phyloP scores from a whole-genome alignment of 2,113 vertebrate species.

The Aegithalos caudatus region DNA sequence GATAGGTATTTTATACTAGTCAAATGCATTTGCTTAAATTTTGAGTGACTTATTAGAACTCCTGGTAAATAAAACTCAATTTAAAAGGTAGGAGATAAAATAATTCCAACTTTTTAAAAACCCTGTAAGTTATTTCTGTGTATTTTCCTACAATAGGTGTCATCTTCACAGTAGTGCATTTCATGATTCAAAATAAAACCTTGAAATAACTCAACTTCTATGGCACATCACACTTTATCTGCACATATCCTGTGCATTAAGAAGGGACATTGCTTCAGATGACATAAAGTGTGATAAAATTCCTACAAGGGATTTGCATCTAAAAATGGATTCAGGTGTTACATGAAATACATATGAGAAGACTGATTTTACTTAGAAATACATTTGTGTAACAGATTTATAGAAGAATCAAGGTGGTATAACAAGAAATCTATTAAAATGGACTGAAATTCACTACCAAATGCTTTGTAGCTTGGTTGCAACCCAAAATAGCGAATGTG shows the following conservation, averaged over 20 bases:
- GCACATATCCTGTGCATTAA: background rate
- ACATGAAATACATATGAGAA: background rate
- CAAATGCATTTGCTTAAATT: background rate
- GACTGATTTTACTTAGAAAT: background rate
- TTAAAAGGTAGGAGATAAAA: background rate
- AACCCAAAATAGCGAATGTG: background rate
- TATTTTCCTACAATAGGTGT: background rate
- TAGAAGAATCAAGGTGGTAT: background rate
- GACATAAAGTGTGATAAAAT: background rate
- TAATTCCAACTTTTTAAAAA: background rate
- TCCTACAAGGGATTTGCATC: background rate
- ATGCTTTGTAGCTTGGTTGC: background rate
- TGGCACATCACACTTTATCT: background rate
- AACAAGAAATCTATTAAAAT: background rate
- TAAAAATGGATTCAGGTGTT: background rate
- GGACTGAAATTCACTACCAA: background rate
- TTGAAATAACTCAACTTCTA: background rate
- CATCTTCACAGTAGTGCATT: background rate
- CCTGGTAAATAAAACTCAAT: background rate
- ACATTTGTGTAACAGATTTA: background rate
- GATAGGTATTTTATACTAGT: background rate
- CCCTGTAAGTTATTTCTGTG: background rate
- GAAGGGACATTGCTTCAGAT: background rate
- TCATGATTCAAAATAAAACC: background rate
- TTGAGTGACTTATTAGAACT: rapidly evolving